Evolutionary conservation across 2,888 invertebrate genomes (phyloP).

Genomic region (Ellobium chinense): DNA sequence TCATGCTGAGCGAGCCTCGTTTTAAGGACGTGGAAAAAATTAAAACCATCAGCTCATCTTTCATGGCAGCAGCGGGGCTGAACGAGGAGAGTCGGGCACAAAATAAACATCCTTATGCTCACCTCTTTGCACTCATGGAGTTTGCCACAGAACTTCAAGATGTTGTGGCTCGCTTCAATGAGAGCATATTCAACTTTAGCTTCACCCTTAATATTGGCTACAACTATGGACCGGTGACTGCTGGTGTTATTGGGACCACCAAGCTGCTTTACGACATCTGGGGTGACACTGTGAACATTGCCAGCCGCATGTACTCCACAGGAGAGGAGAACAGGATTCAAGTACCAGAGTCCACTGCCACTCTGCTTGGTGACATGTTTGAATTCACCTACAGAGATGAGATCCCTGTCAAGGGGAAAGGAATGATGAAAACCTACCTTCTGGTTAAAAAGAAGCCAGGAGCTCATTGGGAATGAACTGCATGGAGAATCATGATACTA

Average conservation of each 20-base stretch:
- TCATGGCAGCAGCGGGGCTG: slow-evolving; percentile 98
- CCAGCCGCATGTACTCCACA: slow-evolving; percentile 97
- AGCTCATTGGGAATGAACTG: slow-evolving; percentile 62
- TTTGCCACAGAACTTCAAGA: slow-evolving; percentile 94
- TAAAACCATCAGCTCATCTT: slow-evolving; percentile 96
- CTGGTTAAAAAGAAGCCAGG: slow-evolving; percentile 74
- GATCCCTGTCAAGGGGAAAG: slow-evolving; percentile 97
- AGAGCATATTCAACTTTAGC: slow-evolving; percentile 79
- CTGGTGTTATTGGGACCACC: slow-evolving; percentile 96
- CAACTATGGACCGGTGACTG: slow-evolving; percentile 97
- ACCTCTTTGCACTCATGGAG: slow-evolving; percentile 93
- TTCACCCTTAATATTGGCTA: slow-evolving; percentile 85
- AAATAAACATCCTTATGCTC: slow-evolving; percentile 86
- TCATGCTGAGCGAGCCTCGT: slow-evolving; percentile 89
- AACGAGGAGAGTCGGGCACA: slow-evolving; percentile 88
- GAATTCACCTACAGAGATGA: slow-evolving; percentile 95
- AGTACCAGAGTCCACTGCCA: slow-evolving; percentile 77
- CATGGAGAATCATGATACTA: too few relatives aligned
- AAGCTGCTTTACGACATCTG: slow-evolving; percentile 98
- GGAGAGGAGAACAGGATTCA: slow-evolving; percentile 90
- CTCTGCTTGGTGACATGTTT: slow-evolving; percentile 86
- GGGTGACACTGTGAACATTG: slow-evolving; percentile 99
- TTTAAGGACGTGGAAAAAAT: slow-evolving; percentile 96
- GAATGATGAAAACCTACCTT: slow-evolving; percentile 94
- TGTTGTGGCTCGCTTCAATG: slow-evolving; percentile 76